Evolutionary conservation across 2,888 invertebrate genomes (phyloP).

Genomic region (Strigamia crassipes): DNA sequence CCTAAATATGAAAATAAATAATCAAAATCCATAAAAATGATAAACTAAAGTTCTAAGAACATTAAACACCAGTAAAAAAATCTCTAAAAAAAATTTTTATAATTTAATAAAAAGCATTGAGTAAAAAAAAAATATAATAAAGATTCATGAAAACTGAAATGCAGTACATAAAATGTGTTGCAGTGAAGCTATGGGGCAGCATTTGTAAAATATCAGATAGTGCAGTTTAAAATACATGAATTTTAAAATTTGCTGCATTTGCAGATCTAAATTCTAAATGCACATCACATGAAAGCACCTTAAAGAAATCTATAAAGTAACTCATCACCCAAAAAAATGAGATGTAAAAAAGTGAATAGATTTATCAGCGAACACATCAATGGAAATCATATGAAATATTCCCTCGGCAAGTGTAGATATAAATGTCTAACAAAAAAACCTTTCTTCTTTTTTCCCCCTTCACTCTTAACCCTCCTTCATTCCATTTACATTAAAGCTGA

Average conservation of each 20-base stretch:
- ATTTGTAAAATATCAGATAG: not conserved
- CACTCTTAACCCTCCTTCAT: not conserved
- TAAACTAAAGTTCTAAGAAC: no score
- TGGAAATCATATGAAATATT: slow-evolving; percentile 10
- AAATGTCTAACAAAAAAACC: slow-evolving; percentile 4
- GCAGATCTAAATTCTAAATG: not conserved
- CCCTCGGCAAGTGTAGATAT: slow-evolving; percentile 10
- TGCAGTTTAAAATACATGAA: not conserved
- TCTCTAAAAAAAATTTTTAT: no score
- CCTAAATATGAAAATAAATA: no score
- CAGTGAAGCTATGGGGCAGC: no score
- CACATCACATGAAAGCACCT: not conserved
- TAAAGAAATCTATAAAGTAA: not conserved
- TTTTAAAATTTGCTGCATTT: not conserved
- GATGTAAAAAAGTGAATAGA: not conserved
- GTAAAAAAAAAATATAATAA: no score
- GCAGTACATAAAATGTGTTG: not conserved
- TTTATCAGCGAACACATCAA: not conserved
- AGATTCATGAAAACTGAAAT: not conserved
- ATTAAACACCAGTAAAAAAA: no score
- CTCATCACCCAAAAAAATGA: not conserved
- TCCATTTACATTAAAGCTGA: slow-evolving; percentile 3
- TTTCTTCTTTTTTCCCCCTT: not conserved
- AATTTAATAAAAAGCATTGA: no score
- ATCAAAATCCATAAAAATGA: no score